Conservation (phyloP, 2,113 vertebrate species). For the Peromyscus leucopus region DNA sequence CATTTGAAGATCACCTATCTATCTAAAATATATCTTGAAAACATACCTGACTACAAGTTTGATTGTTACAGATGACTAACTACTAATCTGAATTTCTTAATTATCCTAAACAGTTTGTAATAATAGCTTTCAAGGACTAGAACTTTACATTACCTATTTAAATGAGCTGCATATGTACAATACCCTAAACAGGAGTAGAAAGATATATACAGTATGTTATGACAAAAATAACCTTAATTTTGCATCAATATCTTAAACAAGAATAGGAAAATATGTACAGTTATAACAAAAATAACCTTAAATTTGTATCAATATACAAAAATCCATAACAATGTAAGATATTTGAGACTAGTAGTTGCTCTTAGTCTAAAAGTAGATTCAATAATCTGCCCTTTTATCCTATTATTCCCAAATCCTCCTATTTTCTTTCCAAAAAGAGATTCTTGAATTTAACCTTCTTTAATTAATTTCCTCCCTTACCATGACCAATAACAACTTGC, state of each 20-base stretch:
- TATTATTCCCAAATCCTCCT: not conserved
- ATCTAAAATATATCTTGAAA: not conserved
- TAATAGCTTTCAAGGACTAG: not conserved
- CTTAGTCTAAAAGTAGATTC: not conserved
- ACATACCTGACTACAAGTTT: not conserved
- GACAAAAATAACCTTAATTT: too few species aligned
- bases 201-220: too few species aligned
- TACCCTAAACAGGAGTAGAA: not conserved
- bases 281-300: not conserved
- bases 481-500: not conserved
- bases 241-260: not conserved
- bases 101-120: not conserved
- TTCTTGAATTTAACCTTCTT: not conserved
- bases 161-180: not conserved
- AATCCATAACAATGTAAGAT: not conserved
- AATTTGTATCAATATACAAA: not conserved
- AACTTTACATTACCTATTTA: not conserved
- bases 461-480: not conserved
- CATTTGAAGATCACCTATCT: not conserved
- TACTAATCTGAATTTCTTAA: not conserved
- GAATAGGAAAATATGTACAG: not conserved
- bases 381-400: not conserved
- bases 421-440: not conserved
- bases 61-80: not conserved
- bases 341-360: not conserved